A percentile compares a stretch with the other conserved stretches of the same genome.
phyloP scores from a whole-genome alignment of 2,113 vertebrate genomes.

The Carassius auratus region DNA sequence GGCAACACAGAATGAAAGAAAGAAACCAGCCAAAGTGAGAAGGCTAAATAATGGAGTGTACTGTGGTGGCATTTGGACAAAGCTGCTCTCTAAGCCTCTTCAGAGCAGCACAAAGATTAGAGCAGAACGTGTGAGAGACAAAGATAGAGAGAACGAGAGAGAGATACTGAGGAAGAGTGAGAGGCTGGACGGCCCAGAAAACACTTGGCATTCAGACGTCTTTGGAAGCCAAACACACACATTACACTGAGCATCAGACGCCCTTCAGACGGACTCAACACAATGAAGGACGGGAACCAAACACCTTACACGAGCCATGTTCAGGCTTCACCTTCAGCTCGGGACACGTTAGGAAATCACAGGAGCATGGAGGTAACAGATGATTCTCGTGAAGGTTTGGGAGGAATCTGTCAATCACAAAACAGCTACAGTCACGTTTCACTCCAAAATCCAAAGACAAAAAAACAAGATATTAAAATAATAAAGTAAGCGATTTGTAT shows the following conservation, averaged over 20 bases:
- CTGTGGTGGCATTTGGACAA: constrained; percentile 41
- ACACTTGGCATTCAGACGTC: constrained; percentile 75
- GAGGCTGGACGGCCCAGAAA: constrained; percentile 68
- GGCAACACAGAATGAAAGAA: background rate
- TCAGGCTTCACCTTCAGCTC: background rate
- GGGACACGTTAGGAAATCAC: constrained; percentile 5
- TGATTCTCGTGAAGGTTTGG: background rate
- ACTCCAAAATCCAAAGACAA: background rate
- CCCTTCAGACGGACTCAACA: constrained; percentile 71
- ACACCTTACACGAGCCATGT: background rate
- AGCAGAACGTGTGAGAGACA: constrained; percentile 32
- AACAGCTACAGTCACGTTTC: background rate
- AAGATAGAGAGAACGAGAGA: constrained; percentile 6
- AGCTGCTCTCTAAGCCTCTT: constrained; percentile 27
- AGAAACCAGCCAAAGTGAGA: background rate
- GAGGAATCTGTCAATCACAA: background rate
- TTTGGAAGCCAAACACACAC: constrained; percentile 75
- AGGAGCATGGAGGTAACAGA: constrained; percentile 21
- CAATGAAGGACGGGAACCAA: constrained; percentile 58
- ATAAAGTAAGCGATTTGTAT: too few relatives aligned
- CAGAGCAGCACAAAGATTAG: constrained; percentile 13
- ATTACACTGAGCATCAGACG: constrained; percentile 76
- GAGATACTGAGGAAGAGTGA: constrained; percentile 10
- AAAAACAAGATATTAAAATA: background rate
- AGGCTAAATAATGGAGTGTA: background rate